Percentiles rank a stretch among this genome's conserved stretches.
Evolutionary conservation across 2,888 invertebrate genomes (phyloP).

Genomic region (Amblyjoppa proteus): DNA sequence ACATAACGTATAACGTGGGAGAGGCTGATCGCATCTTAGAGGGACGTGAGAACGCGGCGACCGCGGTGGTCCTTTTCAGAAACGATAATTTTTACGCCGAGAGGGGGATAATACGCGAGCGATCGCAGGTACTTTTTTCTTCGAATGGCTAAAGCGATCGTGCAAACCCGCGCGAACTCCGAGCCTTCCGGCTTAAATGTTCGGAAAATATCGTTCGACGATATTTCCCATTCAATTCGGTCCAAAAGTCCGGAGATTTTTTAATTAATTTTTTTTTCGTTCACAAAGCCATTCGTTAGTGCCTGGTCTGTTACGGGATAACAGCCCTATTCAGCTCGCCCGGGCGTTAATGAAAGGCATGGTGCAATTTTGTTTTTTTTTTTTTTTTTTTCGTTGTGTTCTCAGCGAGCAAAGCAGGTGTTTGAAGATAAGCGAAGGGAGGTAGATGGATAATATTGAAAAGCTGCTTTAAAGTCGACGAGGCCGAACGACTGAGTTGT

Average conservation of each 20-base stretch:
- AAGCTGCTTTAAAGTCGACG: no score
- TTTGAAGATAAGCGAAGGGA: no score
- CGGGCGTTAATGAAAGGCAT: background rate
- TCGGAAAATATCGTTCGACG: background rate
- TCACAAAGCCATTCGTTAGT: background rate
- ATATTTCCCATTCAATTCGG: no score
- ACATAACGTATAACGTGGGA: slow-evolving; percentile 60
- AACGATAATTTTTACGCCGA: slow-evolving; percentile 41
- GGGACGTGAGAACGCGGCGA: slow-evolving; percentile 69
- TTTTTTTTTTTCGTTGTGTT: background rate
- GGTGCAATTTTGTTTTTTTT: background rate
- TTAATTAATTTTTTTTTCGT: background rate
- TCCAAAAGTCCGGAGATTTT: no score
- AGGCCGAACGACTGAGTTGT: no score
- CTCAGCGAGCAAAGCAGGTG: no score
- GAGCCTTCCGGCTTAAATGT: background rate
- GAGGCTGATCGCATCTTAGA: slow-evolving; percentile 65
- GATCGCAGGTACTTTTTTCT: background rate
- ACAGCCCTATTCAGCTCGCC: background rate
- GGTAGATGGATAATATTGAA: no score
- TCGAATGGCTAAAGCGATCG: background rate
- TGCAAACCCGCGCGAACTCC: background rate
- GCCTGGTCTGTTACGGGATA: background rate
- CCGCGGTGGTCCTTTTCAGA: slow-evolving; percentile 66
- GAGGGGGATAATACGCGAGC: background rate